A percentile compares a stretch with the other conserved stretches of the same genome.
Conservation (phyloP, 2,797 vertebrate species). For the Micropoecilia bifurca region DNA sequence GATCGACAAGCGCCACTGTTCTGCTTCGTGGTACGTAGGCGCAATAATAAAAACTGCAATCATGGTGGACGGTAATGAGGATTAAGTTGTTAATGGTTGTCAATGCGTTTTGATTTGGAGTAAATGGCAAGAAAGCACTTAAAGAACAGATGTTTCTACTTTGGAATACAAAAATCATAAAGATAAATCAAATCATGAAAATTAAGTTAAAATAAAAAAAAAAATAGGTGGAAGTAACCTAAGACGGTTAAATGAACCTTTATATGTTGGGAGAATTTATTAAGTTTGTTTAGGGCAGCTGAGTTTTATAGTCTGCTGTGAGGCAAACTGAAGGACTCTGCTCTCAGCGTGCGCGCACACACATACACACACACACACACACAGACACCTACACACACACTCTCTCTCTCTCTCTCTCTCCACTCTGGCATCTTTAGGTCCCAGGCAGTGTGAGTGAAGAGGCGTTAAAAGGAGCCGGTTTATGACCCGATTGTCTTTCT, state of each 20-base stretch:
- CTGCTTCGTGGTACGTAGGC: too few relatives aligned
- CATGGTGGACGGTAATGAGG: too few relatives aligned
- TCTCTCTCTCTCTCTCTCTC: conserved; percentile 20
- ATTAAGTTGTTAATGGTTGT: too few relatives aligned
- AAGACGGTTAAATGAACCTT: background rate
- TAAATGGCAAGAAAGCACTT: background rate
- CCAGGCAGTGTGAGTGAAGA: conserved; percentile 46
- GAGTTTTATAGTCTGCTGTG: conserved; percentile 6
- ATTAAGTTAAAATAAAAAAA: background rate
- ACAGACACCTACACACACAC: too few relatives aligned
- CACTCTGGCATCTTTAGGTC: conserved; percentile 49
- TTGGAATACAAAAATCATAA: background rate
- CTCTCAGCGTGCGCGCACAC: conserved; percentile 13
- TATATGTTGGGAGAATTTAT: background rate
- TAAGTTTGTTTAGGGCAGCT: background rate
- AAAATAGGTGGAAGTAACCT: background rate
- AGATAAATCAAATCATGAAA: background rate
- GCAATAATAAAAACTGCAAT: too few relatives aligned
- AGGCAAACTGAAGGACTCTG: conserved; percentile 57
- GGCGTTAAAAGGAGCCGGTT: conserved; percentile 66
- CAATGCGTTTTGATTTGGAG: background rate
- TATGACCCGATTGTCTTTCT: conserved; percentile 75
- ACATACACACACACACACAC: too few relatives aligned
- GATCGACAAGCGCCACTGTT: too few relatives aligned
- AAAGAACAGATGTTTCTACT: background rate